These are phyloP conservation scores for Xestia ashworthii DNA, from an alignment of 2,888 invertebrate genomes.

Conservation along the genomic window DNA sequence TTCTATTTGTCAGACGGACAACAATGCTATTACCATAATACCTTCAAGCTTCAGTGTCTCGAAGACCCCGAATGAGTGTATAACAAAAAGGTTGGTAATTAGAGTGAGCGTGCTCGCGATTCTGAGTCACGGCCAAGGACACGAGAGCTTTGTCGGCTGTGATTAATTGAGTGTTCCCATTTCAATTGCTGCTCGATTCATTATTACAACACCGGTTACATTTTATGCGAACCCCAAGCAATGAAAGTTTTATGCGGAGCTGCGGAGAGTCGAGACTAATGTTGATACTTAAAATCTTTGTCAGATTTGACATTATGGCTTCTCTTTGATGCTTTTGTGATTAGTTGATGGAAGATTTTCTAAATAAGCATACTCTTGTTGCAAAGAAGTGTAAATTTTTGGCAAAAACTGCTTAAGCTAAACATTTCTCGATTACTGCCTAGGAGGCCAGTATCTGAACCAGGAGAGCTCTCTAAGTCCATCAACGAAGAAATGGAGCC, in stretches of 20 bases:
- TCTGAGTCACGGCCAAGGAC: constrained; percentile 78
- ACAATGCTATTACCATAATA: constrained; percentile 60
- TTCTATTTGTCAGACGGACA: constrained; percentile 48
- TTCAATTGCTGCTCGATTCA: constrained; percentile 69
- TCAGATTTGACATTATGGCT: constrained; percentile 29
- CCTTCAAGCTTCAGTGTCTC: constrained; percentile 49
- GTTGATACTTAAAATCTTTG: constrained; percentile 29
- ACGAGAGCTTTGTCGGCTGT: constrained; percentile 70
- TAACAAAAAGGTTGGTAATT: constrained; percentile 72
- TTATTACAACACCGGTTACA: constrained; percentile 66
- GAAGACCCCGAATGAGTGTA: constrained; percentile 62
- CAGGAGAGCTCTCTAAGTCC: no score
- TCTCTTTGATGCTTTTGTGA: constrained; percentile 12
- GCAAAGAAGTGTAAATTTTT: background rate
- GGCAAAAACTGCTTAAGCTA: background rate
- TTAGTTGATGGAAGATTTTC: background rate
- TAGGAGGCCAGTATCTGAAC: background rate
- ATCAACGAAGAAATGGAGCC: no score
- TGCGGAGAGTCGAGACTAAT: constrained; percentile 34
- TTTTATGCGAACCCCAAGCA: constrained; percentile 55
- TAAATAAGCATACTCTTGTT: background rate
- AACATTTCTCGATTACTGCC: background rate
- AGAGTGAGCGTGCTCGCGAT: constrained; percentile 68
- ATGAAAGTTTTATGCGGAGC: constrained; percentile 55
- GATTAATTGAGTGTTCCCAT: constrained; percentile 72